These are phyloP conservation scores for Phylloscopus collybita DNA, from an alignment of 2,797 vertebrate species.

Conservation along the genomic window DNA sequence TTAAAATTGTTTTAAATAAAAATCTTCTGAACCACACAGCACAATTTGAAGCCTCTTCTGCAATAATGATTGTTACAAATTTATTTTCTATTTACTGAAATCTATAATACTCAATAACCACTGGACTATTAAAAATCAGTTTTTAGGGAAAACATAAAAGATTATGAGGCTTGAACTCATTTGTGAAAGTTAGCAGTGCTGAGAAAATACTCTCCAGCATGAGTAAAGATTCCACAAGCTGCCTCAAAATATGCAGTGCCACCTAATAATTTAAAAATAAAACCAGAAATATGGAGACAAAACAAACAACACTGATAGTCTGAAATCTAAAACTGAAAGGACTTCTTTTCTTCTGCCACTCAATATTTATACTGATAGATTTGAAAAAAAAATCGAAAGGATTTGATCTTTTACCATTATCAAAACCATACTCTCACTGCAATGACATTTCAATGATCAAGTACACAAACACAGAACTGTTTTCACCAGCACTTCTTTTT, in stretches of 20 bases:
- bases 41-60: background rate
- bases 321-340: background rate
- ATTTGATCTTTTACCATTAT: background rate
- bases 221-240: constrained; percentile 53
- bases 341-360: background rate
- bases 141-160: constrained; percentile 16
- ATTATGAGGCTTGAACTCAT: background rate
- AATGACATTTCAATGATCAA: background rate
- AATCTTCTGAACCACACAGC: background rate
- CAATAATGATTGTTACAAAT: background rate
- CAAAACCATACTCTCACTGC: background rate
- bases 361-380: background rate
- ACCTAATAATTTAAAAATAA: constrained; percentile 51
- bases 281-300: constrained; percentile 52
- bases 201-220: background rate
- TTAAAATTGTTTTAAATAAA: background rate
- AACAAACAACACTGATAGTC: constrained; percentile 17
- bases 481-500: background rate
- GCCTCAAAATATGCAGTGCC: constrained; percentile 7
- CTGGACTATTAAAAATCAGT: fast-evolving
- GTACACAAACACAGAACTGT: background rate
- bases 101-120: background rate
- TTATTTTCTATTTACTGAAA: background rate
- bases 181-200: background rate
- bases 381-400: background rate